These are phyloP conservation scores for Caenorhabditis angaria DNA, from an alignment of 2,888 invertebrate species.

Conservation along the genomic window DNA sequence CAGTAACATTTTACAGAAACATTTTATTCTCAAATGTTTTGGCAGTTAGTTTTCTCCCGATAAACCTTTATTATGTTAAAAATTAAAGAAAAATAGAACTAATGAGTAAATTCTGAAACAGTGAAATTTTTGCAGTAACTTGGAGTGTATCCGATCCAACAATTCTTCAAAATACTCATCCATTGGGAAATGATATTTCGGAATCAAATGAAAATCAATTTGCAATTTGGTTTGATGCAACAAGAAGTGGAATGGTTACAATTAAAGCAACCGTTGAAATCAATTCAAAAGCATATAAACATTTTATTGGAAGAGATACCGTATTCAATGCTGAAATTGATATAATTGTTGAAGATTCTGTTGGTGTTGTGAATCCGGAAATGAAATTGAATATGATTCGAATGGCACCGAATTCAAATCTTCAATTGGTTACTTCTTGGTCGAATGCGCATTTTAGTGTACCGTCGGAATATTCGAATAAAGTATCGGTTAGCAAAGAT, in stretches of 20 bases:
- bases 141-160: conserved; percentile 47
- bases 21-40: too few relatives aligned
- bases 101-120: neutral
- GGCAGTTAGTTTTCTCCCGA: too few relatives aligned
- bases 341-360: conserved; percentile 50
- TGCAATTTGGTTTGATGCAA: conserved; percentile 49
- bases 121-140: too few relatives aligned
- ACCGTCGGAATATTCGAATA: conserved; percentile 22
- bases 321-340: conserved; percentile 40
- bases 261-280: conserved; percentile 42
- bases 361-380: conserved; percentile 18
- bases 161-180: conserved; percentile 34
- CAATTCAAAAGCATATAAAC: conserved; percentile 35
- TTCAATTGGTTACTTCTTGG: conserved; percentile 45
- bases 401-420: conserved; percentile 48
- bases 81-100: neutral
- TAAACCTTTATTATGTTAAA: conserved; percentile 2
- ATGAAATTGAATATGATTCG: conserved; percentile 29
- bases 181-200: conserved; percentile 38
- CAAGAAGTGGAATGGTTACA: conserved; percentile 32
- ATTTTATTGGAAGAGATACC: conserved; percentile 31
- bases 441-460: conserved; percentile 34
- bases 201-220: conserved; percentile 45
- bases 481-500: conserved; percentile 29
- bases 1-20: too few relatives aligned